Conservation (phyloP, 2,113 vertebrate genomes). For the Bagarius yarrelli region DNA sequence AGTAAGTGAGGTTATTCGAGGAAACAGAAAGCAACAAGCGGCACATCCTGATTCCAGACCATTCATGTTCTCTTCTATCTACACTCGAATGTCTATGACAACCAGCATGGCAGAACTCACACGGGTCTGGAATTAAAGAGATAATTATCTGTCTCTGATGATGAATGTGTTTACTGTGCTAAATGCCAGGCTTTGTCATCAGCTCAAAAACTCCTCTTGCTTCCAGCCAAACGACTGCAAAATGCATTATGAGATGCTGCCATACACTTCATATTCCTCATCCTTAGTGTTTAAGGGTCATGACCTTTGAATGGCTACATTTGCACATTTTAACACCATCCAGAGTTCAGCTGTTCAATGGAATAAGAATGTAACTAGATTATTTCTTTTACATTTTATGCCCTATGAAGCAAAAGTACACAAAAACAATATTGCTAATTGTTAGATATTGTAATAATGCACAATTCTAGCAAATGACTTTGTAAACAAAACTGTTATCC, state of each 20-base stretch:
- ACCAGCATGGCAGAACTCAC: conserved; percentile 52
- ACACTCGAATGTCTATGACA: conserved; percentile 52
- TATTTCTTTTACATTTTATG: background rate
- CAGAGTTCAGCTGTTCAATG: background rate
- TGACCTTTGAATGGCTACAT: conserved; percentile 3
- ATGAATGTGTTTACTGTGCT: conserved; percentile 72
- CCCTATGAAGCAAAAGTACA: conserved; percentile 1
- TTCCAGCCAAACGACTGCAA: conserved; percentile 31
- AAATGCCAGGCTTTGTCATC: conserved; percentile 69
- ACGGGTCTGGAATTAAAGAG: conserved; percentile 64
- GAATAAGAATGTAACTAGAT: background rate
- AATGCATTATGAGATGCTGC: conserved; percentile 31
- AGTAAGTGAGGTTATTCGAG: conserved; percentile 44
- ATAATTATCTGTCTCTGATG: conserved; percentile 72
- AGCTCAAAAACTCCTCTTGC: conserved; percentile 50
- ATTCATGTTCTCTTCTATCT: conserved; percentile 44
- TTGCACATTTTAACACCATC: background rate
- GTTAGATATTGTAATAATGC: background rate
- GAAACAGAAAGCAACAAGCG: conserved; percentile 37
- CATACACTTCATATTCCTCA: conserved; percentile 31
- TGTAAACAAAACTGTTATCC: background rate
- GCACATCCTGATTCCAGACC: conserved; percentile 15
- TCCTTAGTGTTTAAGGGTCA: conserved; percentile 11
- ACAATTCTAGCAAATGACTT: background rate
- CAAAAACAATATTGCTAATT: background rate